Percentiles rank a stretch among this genome's conserved stretches.
phyloP scores from a whole-genome alignment of 2,797 vertebrate species.

The Scomberomorus guttatus region DNA sequence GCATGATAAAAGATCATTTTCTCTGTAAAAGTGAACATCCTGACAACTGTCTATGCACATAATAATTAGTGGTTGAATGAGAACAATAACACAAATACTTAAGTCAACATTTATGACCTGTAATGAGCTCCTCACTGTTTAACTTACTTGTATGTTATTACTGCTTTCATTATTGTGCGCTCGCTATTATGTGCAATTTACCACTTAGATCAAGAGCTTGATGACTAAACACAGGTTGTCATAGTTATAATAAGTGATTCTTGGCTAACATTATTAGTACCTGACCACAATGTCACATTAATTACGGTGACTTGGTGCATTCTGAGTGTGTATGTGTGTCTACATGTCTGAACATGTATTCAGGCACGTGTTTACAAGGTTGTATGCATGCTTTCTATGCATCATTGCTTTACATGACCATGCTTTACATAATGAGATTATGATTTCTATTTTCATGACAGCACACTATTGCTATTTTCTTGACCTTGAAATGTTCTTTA shows the following conservation, averaged over 20 bases:
- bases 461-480: background rate
- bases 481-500: constrained; percentile 44
- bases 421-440: constrained; percentile 67
- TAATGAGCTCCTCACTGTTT: constrained; percentile 14
- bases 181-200: constrained; percentile 38
- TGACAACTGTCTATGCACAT: constrained; percentile 43
- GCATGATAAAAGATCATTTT: constrained; percentile 49
- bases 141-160: constrained; percentile 27
- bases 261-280: constrained; percentile 4
- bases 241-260: constrained; percentile 7
- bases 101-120: constrained; percentile 24
- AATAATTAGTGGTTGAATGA: constrained; percentile 44
- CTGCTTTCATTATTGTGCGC: constrained; percentile 29
- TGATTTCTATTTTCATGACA: constrained; percentile 22
- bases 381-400: constrained; percentile 40
- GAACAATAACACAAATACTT: constrained; percentile 56
- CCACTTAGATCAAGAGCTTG: constrained; percentile 33
- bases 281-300: background rate
- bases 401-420: constrained; percentile 51
- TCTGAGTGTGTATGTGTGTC: background rate
- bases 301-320: background rate
- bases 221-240: constrained; percentile 23
- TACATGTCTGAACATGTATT: constrained; percentile 24
- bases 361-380: constrained; percentile 50
- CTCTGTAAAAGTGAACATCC: constrained; percentile 40